Base-by-base conservation (phyloP, 1,140 invertebrate genomes). In the Micrasema longulum region DNA sequence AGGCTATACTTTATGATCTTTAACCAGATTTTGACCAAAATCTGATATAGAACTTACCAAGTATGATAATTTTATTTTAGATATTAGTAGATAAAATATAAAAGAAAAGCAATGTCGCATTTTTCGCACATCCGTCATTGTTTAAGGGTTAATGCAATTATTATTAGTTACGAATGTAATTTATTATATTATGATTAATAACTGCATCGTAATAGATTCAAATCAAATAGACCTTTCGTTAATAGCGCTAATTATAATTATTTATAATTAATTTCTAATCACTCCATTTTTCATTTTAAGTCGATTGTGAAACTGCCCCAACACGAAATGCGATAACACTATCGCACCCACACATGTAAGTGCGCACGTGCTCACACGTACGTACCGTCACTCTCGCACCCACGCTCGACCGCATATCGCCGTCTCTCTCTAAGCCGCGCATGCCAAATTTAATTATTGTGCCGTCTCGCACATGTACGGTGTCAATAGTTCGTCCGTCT, bases 321-420 rank as follows among this genome's bases (percentile, higher is more conserved):
- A 11, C 10, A 18, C 31, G 38, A 14, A 62, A 35, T 41, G 52
- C 52, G 52, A 55, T 55, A 55, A 31, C 52, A 14, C 52, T 55
- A 55, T 55, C 52, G 26, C 22, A 47, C 52, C 5, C 52, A 55
- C 52, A 55, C 52, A 14, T 9, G 22, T 23, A 7, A 14, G 26
- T 11, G 52, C 52, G 52, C 52, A 55, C 52, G 52, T 55, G 52
- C 52, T 23, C 52, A 31, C 20, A 55, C 52, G 52, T 55, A 23
- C 52, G 52, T 48, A 48, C 45, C 45, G 45, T 7, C 45, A 10
- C 36, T 16, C 62, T 18, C 62, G 12, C 62, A 10, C 14, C 20
- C 60, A 2, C 36, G 36, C 63, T 9, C 41, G 16, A n/a, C 31
- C 47, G 5, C 12, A 31, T 2, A 31, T 20, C 62, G 62, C 43